These are phyloP conservation scores for Apodemus agrarius DNA, from an alignment of 2,797 vertebrate species.

Conservation along the genomic window DNA sequence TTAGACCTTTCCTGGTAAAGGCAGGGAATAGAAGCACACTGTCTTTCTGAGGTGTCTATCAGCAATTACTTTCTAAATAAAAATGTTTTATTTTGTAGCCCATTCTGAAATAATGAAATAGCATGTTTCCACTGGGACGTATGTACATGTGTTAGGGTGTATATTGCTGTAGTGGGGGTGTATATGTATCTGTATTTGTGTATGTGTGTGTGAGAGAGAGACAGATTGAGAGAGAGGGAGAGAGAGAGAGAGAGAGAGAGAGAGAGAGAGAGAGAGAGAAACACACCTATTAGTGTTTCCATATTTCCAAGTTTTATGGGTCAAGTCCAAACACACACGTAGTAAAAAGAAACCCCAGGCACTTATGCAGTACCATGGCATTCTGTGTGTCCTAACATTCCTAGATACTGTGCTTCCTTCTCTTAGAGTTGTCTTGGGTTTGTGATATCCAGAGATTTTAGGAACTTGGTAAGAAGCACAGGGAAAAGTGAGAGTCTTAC, in stretches of 20 bases:
- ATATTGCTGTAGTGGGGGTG: neutral
- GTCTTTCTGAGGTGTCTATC: neutral
- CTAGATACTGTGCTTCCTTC: neutral
- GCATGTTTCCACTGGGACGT: neutral
- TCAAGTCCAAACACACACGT: neutral
- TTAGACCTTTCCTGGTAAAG: neutral
- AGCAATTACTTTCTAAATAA: neutral
- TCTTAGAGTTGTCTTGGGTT: neutral
- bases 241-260: too few species aligned
- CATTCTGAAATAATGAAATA: neutral
- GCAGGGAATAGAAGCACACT: neutral
- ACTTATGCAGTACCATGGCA: neutral
- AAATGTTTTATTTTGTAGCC: neutral
- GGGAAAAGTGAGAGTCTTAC: neutral
- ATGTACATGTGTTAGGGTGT: neutral
- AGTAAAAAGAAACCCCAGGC: conserved; percentile 7
- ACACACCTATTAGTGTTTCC: neutral
- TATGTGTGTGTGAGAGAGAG: too few species aligned
- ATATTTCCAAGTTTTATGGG: neutral
- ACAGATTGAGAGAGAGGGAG: too few species aligned
- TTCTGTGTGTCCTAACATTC: neutral
- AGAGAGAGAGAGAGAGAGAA: too few species aligned
- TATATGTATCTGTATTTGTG: neutral
- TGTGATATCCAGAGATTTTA: neutral
- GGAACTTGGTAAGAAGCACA: neutral